phyloP scores from a whole-genome alignment of 2,797 vertebrate genomes.

The Acrocephalus scirpaceus region DNA sequence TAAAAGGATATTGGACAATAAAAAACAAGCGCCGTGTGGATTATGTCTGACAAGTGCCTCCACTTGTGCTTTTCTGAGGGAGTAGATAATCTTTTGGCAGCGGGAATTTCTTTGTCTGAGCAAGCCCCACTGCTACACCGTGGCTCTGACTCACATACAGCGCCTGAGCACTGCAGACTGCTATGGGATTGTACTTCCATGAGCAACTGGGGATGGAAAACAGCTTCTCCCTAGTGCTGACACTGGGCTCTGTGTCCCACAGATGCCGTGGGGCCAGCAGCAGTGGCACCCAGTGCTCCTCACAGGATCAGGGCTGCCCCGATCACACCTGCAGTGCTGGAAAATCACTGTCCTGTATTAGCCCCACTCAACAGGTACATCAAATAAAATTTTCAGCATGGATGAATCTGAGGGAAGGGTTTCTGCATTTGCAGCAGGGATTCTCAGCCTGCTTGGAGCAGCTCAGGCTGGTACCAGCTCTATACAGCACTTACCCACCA shows the following conservation, averaged over 20 bases:
- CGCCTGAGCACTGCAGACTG: neutral
- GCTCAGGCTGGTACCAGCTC: neutral
- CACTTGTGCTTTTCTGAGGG: neutral
- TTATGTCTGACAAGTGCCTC: slow-evolving; percentile 37
- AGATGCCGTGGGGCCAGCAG: neutral
- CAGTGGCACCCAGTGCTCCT: neutral
- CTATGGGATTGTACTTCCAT: neutral
- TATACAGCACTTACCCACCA: neutral
- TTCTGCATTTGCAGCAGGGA: neutral
- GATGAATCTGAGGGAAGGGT: neutral
- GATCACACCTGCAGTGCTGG: neutral
- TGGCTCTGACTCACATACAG: neutral
- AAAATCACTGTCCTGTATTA: neutral
- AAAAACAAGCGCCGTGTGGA: slow-evolving; percentile 37
- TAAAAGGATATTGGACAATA: slow-evolving; percentile 66
- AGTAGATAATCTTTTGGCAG: slow-evolving; percentile 23
- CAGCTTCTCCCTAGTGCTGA: neutral
- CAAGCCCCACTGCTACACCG: neutral
- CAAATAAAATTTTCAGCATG: neutral
- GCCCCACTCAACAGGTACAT: neutral
- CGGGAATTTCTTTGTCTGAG: neutral
- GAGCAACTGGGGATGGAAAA: neutral
- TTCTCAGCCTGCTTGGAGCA: neutral
- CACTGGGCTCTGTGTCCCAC: neutral
- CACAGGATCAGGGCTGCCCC: fast-evolving